These are phyloP conservation scores for Vollenhovia emeryi DNA, from an alignment of 1,140 invertebrate species.

Conservation along the genomic window DNA sequence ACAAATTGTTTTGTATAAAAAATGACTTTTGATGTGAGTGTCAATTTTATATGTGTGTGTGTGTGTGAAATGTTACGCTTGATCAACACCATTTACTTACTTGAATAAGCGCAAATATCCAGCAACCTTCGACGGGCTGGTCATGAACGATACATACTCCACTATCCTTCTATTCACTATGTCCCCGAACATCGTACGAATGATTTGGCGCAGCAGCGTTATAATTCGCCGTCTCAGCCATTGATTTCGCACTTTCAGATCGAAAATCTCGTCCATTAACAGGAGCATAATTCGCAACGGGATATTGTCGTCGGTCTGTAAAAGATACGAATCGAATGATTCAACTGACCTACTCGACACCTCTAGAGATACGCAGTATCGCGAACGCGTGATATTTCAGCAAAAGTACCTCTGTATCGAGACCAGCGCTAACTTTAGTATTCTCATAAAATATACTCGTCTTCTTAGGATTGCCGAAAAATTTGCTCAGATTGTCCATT, in stretches of 20 bases:
- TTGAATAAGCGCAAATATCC: slow-evolving; percentile 95
- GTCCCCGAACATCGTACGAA: slow-evolving; percentile 94
- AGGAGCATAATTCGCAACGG: slow-evolving; percentile 94
- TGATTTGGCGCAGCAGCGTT: slow-evolving; percentile 91
- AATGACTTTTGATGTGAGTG: background rate
- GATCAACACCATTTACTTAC: slow-evolving; percentile 85
- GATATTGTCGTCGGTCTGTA: slow-evolving; percentile 93
- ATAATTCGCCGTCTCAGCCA: slow-evolving; percentile 94
- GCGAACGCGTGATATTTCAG: background rate
- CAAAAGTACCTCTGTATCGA: slow-evolving; percentile 87
- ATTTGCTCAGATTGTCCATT: slow-evolving; percentile 90
- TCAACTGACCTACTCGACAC: background rate
- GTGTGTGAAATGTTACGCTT: slow-evolving; percentile 29
- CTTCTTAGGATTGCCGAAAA: slow-evolving; percentile 85
- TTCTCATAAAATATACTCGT: slow-evolving; percentile 82
- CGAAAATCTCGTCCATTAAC: slow-evolving; percentile 96
- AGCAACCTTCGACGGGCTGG: slow-evolving; percentile 95
- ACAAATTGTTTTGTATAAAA: background rate
- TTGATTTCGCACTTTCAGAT: slow-evolving; percentile 94
- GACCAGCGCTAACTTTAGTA: slow-evolving; percentile 87
- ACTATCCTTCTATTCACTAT: slow-evolving; percentile 96
- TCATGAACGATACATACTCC: slow-evolving; percentile 95
- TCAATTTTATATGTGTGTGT: background rate
- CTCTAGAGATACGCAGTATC: background rate
- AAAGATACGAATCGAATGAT: slow-evolving; percentile 67